Conservation (phyloP, 2,113 vertebrate genomes). For the Protobothrops flavoviridis region DNA sequence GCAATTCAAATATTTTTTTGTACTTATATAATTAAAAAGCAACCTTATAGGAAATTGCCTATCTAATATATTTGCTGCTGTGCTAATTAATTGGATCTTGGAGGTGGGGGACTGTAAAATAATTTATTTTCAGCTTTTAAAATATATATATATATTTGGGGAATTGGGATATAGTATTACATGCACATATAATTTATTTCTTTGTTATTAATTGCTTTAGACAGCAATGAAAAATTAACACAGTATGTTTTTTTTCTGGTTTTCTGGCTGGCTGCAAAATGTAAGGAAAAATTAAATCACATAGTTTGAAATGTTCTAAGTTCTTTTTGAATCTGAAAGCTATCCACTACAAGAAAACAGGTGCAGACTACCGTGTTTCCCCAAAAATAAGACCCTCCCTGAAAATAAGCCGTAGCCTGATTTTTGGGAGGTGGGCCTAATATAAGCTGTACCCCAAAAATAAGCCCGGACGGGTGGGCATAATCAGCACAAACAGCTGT, state of each 20-base stretch:
- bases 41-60: not conserved
- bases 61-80: not conserved
- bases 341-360: not conserved
- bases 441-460: too few species aligned
- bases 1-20: not conserved
- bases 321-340: not conserved
- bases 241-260: not conserved
- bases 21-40: conserved; percentile 2
- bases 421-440: too few species aligned
- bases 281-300: not conserved
- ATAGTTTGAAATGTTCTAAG: not conserved
- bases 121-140: not conserved
- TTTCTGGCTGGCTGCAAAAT: not conserved
- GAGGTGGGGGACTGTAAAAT: not conserved
- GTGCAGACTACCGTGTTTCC: not conserved
- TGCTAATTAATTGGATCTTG: conserved; percentile 6
- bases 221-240: not conserved
- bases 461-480: too few species aligned
- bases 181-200: conserved; percentile 18
- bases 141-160: too few species aligned
- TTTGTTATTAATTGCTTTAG: not conserved
- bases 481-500: too few species aligned
- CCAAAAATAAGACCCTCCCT: too few species aligned
- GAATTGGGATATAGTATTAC: not conserved
- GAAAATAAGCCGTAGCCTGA: too few species aligned